These are phyloP conservation scores for Hipparchia semele DNA, from an alignment of 2,888 invertebrate species.

Conservation along the genomic window DNA sequence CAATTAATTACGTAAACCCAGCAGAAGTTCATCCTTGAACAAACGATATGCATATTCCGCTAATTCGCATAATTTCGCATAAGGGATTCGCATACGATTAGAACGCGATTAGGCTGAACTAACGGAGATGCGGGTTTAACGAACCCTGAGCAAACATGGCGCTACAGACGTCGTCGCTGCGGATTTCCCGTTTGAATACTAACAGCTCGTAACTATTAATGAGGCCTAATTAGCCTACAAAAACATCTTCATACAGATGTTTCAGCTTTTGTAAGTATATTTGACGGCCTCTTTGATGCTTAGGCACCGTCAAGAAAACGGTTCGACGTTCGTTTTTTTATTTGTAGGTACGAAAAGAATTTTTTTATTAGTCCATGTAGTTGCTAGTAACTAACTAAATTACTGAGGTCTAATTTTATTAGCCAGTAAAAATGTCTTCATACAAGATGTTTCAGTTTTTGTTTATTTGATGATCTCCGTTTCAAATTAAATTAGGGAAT, in stretches of 20 bases:
- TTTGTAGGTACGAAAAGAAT: too few species aligned
- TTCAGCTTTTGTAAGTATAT: not conserved
- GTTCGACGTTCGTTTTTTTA: not conserved
- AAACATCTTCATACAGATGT: not conserved
- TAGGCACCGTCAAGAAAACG: not conserved
- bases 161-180: conserved; percentile 14
- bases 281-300: not conserved
- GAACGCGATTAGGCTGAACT: conserved; percentile 57
- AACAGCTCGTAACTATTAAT: conserved; percentile 32
- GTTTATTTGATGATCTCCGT: too few species aligned
- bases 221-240: conserved; percentile 19
- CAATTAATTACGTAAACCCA: conserved; percentile 17
- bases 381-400: too few species aligned
- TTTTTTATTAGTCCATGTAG: too few species aligned
- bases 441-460: too few species aligned
- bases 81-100: conserved; percentile 65
- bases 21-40: conserved; percentile 20
- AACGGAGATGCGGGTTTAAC: conserved; percentile 52
- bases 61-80: conserved; percentile 46
- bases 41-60: conserved; percentile 32
- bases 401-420: too few species aligned
- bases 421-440: too few species aligned
- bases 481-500: too few species aligned
- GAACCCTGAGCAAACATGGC: conserved; percentile 53
- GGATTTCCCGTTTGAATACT: conserved; percentile 33